Percentiles rank a stretch among this genome's conserved stretches.
These are phyloP conservation scores for Erinaceus europaeus DNA, from an alignment of 2,113 vertebrate species.

Conservation along the genomic window DNA sequence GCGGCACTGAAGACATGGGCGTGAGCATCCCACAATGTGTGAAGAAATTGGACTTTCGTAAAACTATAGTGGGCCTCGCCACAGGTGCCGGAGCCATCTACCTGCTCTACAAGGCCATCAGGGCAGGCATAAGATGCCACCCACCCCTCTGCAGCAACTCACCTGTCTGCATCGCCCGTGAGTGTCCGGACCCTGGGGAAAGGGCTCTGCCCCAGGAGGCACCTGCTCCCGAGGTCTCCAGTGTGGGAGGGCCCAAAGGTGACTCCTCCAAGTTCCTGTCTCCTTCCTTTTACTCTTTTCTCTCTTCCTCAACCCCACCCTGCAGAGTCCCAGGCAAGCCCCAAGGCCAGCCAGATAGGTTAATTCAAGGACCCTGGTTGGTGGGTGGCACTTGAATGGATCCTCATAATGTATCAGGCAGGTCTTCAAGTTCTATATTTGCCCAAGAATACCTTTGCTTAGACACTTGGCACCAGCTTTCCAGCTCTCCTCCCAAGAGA, in stretches of 20 bases:
- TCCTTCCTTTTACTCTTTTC: neutral
- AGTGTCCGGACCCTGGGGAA: slow-evolving; percentile 65
- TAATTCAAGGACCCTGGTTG: neutral
- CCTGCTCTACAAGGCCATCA: slow-evolving; percentile 74
- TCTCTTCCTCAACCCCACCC: neutral
- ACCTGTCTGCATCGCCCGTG: slow-evolving; percentile 65
- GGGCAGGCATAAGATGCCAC: slow-evolving; percentile 45
- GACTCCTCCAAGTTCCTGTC: slow-evolving; percentile 27
- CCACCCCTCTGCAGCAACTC: slow-evolving; percentile 28
- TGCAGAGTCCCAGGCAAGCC: neutral
- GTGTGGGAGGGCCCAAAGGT: slow-evolving; percentile 48
- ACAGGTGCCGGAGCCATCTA: slow-evolving; percentile 65
- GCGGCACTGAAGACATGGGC: slow-evolving; percentile 49
- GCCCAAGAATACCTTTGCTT: neutral
- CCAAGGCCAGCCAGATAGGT: neutral
- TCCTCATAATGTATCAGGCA: neutral
- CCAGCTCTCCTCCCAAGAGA: neutral
- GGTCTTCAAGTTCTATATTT: neutral
- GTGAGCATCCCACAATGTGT: neutral
- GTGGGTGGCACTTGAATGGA: neutral
- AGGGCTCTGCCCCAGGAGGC: slow-evolving; percentile 49
- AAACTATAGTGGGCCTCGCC: slow-evolving; percentile 64
- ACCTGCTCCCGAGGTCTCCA: slow-evolving; percentile 6
- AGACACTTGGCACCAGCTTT: neutral
- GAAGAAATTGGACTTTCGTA: slow-evolving; percentile 48